These are phyloP conservation scores for Musca vetustissima DNA, from an alignment of 1,140 invertebrate genomes.

Conservation along the genomic window DNA sequence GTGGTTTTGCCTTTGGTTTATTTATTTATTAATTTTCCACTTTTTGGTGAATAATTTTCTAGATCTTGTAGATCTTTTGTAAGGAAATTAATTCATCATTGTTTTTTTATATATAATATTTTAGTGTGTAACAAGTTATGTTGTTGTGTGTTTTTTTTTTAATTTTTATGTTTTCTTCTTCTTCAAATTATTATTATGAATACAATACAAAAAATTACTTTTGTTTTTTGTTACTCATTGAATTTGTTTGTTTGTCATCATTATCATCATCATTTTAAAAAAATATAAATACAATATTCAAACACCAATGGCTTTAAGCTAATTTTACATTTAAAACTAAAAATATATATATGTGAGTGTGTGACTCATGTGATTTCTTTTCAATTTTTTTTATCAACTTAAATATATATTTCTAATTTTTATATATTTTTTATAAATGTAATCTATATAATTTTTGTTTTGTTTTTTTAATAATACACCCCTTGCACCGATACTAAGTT, in stretches of 20 bases:
- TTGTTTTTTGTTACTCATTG: slow-evolving; percentile 3
- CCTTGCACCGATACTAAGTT: slow-evolving; percentile 21
- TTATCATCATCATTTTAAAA: slow-evolving; percentile 1
- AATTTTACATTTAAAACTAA: slow-evolving; percentile 9
- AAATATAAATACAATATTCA: slow-evolving; percentile 7
- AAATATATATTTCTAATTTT: not conserved
- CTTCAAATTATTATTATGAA: not conserved
- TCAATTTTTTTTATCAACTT: too few relatives aligned
- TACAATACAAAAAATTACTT: slow-evolving; percentile 5
- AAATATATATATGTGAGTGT: slow-evolving; percentile 1
- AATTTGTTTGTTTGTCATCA: not conserved
- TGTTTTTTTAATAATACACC: slow-evolving; percentile 15
- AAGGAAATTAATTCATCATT: not conserved
- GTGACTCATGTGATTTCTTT: too few relatives aligned
- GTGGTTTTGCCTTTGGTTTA: not conserved
- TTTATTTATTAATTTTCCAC: not conserved
- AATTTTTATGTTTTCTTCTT: too few relatives aligned
- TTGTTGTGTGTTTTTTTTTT: too few relatives aligned
- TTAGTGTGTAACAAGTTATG: not conserved
- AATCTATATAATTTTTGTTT: not conserved
- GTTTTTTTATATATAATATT: not conserved
- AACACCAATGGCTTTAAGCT: slow-evolving; percentile 22
- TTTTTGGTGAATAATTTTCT: not conserved
- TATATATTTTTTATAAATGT: not conserved
- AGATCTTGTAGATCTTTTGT: slow-evolving; percentile 12